Base-by-base conservation (phyloP, 64 coral and sea anemone species). In the Actinia tenebrosa region DNA sequence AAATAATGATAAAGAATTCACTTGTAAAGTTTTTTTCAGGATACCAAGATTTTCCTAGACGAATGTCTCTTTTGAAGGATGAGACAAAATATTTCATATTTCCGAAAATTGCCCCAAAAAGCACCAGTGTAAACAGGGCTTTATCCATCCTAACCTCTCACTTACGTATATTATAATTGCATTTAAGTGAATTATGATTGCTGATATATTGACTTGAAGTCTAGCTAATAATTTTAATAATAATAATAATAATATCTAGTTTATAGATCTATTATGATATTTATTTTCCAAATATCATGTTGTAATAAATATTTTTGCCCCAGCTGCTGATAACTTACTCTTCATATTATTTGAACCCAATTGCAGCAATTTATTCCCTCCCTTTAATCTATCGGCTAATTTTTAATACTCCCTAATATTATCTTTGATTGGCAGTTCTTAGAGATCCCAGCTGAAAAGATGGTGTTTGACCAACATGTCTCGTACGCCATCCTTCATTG, bases 391-490 rank as follows among this genome's bases (percentile, higher is more conserved):
- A n/a, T 66, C 18, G 60, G 18, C 3, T 25, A 66, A 66, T 66
- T n/a, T 23, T 23, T 66, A 66, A 66, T 66, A 66, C 25, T 75
- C 11, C 25, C 13, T 75, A 75, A 75, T 30, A 75, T 75, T 75
- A 75, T 75, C 1, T 43, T 71, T 71, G 7, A 71, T 25, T 42
- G 47, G 2, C 11, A 27, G 5, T 20, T 81, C 43, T 77, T 58
- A 92, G 27, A 92, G 90, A 92, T 99, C 97, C 97, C 97, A 99
- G 78, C 97, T 99, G 89, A 99, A 99, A 9, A 99, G 78, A 86
- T 99, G 97, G 58, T 99, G 97, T 84, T 99, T 99, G 15, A 99
- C 97, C 75, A 99, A 66, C 97, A 99, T 99, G 83, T 99, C 97
- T 82, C 93, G 93, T 17, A 99, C 97, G 45, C 97, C 93, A 88